Percentiles rank a stretch among this genome's conserved stretches.
Conservation (phyloP, 2,113 vertebrate species). For the Solenodon paradoxus region DNA sequence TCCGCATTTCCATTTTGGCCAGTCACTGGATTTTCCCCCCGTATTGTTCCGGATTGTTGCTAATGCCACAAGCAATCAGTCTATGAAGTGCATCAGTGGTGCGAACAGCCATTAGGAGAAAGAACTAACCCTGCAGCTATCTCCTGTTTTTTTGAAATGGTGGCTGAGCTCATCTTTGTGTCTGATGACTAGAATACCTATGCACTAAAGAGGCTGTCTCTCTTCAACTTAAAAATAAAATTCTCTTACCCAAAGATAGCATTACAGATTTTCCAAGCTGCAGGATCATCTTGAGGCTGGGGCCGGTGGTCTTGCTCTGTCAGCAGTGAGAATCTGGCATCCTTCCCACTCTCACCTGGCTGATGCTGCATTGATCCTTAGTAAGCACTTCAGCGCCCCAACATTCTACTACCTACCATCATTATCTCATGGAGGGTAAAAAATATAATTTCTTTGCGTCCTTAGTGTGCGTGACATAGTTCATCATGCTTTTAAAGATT, state of each 20-base stretch:
- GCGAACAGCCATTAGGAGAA: constrained; percentile 7
- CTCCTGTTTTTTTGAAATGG: not conserved
- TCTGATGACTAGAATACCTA: not conserved
- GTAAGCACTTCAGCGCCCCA: not conserved
- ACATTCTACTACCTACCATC: not conserved
- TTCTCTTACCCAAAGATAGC: not conserved
- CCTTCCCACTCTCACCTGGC: not conserved
- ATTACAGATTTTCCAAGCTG: not conserved
- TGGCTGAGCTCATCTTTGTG: constrained; percentile 34
- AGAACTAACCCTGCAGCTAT: constrained; percentile 35
- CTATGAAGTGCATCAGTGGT: constrained; percentile 56
- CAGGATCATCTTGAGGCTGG: constrained; percentile 24
- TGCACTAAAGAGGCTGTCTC: not conserved
- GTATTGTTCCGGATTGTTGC: constrained; percentile 21
- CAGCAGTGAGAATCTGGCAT: not conserved
- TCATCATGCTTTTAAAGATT: constrained; percentile 59
- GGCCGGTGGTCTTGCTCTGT: not conserved
- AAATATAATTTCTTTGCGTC: constrained; percentile 58
- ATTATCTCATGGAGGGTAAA: not conserved
- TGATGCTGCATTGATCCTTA: not conserved
- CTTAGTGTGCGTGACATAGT: not conserved
- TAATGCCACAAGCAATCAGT: constrained; percentile 66
- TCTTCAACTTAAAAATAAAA: not conserved
- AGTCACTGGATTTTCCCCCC: not conserved
- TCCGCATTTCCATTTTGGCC: constrained; percentile 28